These are phyloP conservation scores for Epizoanthus fatuus DNA, from an alignment of 92 coral and sea anemone genomes.

Conservation along the genomic window DNA sequence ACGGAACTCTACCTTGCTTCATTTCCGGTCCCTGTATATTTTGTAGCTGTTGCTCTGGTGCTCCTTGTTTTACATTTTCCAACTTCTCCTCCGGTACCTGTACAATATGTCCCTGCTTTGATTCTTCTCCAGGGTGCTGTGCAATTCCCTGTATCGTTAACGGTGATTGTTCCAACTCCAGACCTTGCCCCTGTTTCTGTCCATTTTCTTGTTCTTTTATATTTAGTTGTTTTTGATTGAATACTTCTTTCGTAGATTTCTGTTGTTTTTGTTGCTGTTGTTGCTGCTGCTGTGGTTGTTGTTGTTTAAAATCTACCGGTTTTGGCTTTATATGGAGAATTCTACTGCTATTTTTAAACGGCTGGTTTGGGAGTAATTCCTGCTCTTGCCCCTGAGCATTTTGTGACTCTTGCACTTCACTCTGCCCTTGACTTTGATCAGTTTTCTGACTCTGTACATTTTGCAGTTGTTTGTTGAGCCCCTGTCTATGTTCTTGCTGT, in stretches of 20 bases:
- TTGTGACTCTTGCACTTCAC: not conserved
- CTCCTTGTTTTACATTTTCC: not conserved
- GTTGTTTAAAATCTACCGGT: not conserved
- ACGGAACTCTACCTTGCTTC: too few species aligned
- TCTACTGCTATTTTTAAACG: not conserved
- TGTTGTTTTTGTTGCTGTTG: not conserved
- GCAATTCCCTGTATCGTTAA: not conserved
- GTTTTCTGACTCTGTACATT: not conserved
- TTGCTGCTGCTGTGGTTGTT: too few species aligned
- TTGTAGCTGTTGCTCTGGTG: not conserved
- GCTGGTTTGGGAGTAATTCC: not conserved
- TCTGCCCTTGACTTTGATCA: not conserved
- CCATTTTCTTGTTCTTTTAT: not conserved
- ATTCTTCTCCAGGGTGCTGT: not conserved
- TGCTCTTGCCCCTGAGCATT: not conserved
- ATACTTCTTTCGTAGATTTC: not conserved
- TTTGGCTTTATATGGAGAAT: not conserved
- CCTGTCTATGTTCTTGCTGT: not conserved
- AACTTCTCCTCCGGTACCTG: not conserved
- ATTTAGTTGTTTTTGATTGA: not conserved
- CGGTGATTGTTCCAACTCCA: not conserved
- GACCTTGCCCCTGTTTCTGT: not conserved
- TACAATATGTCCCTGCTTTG: not conserved
- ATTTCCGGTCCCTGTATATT: not conserved
- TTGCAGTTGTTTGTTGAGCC: not conserved